Conservation (phyloP, 35 echinoderm and acorn worm species). For the Apostichopus parvimensis region DNA sequence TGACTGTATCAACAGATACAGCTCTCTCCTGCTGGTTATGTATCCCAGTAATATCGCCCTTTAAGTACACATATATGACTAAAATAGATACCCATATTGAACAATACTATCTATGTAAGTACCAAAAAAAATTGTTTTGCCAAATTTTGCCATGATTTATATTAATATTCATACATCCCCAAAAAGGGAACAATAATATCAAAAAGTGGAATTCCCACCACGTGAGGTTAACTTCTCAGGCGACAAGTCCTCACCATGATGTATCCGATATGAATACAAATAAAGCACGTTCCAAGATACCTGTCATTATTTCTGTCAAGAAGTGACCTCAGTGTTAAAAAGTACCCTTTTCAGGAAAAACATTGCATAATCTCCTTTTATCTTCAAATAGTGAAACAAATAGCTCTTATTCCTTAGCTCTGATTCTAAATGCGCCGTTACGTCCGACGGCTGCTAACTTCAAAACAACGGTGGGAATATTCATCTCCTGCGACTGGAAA, state of each 20-base stretch:
- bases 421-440: neutral
- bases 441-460: neutral
- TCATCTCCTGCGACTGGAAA: neutral
- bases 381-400: neutral
- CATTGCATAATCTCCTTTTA: neutral
- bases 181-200: neutral
- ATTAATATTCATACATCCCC: too few species aligned
- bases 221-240: neutral
- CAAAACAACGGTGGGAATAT: conserved; percentile 1
- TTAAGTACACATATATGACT: too few species aligned
- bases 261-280: conserved; percentile 8
- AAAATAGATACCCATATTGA: too few species aligned
- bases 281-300: conserved; percentile 13
- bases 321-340: neutral
- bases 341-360: neutral
- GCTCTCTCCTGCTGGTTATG: too few species aligned
- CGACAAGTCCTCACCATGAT: neutral
- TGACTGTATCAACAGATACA: too few species aligned
- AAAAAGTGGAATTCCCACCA: neutral
- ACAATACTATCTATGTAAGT: too few species aligned
- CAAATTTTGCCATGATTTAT: too few species aligned
- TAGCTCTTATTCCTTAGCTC: too few species aligned
- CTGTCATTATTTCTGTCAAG: neutral
- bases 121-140: too few species aligned
- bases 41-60: too few species aligned